Evolutionary conservation across 1,140 invertebrate species (phyloP).

Genomic region (Pteromalus puparum): DNA sequence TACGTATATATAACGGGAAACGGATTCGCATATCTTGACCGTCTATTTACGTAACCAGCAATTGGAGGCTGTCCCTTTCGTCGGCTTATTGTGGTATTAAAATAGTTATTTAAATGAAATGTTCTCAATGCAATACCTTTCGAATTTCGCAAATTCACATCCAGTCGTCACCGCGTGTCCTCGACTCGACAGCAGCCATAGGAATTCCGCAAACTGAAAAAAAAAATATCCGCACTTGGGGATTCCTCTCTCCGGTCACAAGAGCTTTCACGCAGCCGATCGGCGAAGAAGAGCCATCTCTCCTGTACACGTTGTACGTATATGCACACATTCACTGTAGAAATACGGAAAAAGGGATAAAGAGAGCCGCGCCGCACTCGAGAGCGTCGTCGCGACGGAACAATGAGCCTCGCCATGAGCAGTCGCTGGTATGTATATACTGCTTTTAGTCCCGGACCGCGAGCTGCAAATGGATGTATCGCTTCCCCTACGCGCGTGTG

Average conservation of each 20-base stretch:
- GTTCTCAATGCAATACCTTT: no score
- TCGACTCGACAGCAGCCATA: no score
- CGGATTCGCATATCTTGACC: neutral
- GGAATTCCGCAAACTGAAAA: no score
- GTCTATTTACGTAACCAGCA: neutral
- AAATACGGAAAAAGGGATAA: neutral
- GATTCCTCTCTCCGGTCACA: no score
- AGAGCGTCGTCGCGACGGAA: conserved; percentile 36
- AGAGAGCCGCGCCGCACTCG: neutral
- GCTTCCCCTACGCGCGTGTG: neutral
- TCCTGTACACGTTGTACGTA: no score
- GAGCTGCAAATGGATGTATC: conserved; percentile 23
- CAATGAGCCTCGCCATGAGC: conserved; percentile 28
- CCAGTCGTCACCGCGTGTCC: no score
- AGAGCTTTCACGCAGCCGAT: no score
- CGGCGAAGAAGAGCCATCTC: no score
- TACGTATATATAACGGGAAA: neutral
- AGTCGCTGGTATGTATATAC: neutral
- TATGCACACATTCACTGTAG: neutral
- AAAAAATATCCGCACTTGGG: no score
- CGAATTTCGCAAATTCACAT: no score
- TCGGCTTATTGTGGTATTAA: neutral
- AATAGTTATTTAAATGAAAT: neutral
- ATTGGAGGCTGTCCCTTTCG: neutral
- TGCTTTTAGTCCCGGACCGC: neutral